Conservation (phyloP, 2,888 invertebrate species). For the Hipparchia semele region DNA sequence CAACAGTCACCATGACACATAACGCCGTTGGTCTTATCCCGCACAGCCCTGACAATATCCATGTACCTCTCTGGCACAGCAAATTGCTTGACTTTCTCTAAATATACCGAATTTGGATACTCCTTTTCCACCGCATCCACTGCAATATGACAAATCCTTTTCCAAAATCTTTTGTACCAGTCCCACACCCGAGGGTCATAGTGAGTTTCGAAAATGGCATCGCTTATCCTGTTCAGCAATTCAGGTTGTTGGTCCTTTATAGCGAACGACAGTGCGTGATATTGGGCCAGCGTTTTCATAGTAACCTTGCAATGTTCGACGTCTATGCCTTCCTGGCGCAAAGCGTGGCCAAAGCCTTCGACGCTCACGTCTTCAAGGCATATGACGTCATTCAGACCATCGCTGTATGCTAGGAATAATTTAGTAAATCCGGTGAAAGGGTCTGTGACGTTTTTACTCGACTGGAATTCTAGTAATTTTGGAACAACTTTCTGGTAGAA, state of each 20-base stretch:
- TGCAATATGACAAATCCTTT: slow-evolving; percentile 76
- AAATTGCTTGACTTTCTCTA: slow-evolving; percentile 80
- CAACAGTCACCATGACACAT: slow-evolving; percentile 89
- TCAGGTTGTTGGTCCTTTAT: slow-evolving; percentile 81
- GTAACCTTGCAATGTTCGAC: slow-evolving; percentile 75
- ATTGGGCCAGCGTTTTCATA: slow-evolving; percentile 81
- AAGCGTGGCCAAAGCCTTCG: slow-evolving; percentile 64
- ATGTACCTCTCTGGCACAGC: slow-evolving; percentile 78
- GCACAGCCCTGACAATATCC: slow-evolving; percentile 70
- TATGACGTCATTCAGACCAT: slow-evolving; percentile 82
- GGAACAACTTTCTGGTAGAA: slow-evolving; percentile 84
- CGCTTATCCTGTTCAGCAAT: slow-evolving; percentile 69
- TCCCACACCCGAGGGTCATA: slow-evolving; percentile 77
- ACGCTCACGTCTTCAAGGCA: slow-evolving; percentile 81
- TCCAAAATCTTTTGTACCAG: slow-evolving; percentile 84
- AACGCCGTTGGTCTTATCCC: slow-evolving; percentile 73
- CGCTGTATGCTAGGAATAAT: slow-evolving; percentile 70
- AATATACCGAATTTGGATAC: slow-evolving; percentile 83
- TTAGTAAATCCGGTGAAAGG: slow-evolving; percentile 79
- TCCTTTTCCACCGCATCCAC: slow-evolving; percentile 86
- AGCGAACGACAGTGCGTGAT: slow-evolving; percentile 84
- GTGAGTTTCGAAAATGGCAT: slow-evolving; percentile 80
- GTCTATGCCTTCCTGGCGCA: slow-evolving; percentile 78
- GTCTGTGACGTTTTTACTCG: slow-evolving; percentile 60
- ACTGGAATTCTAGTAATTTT: slow-evolving; percentile 69